phyloP scores from a whole-genome alignment of 2,113 vertebrate genomes.

The Gadus chalcogrammus region DNA sequence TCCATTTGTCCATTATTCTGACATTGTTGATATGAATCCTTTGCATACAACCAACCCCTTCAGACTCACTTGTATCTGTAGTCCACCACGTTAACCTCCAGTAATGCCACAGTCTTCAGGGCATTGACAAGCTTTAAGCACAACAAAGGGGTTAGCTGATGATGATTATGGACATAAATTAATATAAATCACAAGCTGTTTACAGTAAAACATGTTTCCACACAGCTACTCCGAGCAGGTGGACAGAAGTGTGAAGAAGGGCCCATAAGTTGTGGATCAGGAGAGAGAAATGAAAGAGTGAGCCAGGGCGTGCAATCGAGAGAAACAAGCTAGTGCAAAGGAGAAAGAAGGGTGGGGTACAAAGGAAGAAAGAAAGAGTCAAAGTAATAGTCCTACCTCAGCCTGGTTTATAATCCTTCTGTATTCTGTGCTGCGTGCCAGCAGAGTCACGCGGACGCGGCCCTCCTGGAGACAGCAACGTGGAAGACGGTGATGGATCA shows the following conservation, averaged over 20 bases:
- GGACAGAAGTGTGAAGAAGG: slow-evolving; percentile 18
- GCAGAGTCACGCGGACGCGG: slow-evolving; percentile 91
- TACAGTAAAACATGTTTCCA: slow-evolving; percentile 62
- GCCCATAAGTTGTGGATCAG: too few relatives aligned
- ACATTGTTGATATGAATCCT: too few relatives aligned
- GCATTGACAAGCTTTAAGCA: slow-evolving; percentile 84
- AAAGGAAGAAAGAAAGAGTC: slow-evolving; percentile 16
- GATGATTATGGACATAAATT: background rate
- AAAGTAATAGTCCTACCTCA: slow-evolving; percentile 75
- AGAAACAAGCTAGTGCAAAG: background rate
- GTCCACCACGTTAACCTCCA: slow-evolving; percentile 92
- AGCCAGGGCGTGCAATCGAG: too few relatives aligned
- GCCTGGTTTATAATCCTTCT: slow-evolving; percentile 91
- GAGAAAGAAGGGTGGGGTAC: background rate
- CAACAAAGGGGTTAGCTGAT: slow-evolving; percentile 59
- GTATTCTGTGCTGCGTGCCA: slow-evolving; percentile 92
- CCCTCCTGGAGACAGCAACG: slow-evolving; percentile 76
- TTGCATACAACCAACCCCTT: background rate
- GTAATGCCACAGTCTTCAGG: slow-evolving; percentile 83
- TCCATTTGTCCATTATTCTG: too few relatives aligned
- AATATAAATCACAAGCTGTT: slow-evolving; percentile 19
- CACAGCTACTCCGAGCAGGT: slow-evolving; percentile 22
- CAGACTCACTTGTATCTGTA: slow-evolving; percentile 93
- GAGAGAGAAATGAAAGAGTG: too few relatives aligned
- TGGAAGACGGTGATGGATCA: slow-evolving; percentile 24